Base-by-base conservation (phyloP, 2,888 invertebrate species). In the Lasioglossum marginatum region DNA sequence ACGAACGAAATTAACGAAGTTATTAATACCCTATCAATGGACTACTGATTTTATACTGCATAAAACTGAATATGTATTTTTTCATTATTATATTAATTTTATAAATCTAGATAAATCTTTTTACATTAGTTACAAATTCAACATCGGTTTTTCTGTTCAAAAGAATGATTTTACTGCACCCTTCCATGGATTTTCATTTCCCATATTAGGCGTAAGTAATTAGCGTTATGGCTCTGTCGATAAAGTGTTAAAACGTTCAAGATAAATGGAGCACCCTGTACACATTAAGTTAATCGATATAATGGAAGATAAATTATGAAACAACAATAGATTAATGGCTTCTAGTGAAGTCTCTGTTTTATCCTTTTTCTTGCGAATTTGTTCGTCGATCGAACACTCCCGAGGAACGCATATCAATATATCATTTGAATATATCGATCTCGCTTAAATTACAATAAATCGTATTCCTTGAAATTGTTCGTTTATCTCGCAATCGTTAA, bases 181-280 rank as follows among this genome's bases (percentile, higher is more conserved):
- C 5, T 63, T 31, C 16, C 31, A 31, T 63, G 2, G 8, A 63
- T 31, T 31, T 63, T 63, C 63, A 19, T 31, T 63, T 63, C 31
- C 63, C 6, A 31, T 31, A 63, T 63, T 63, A 63, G 63, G 6
- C 31, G 63, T 8, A 63, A 63, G 19, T 63, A 63, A 63, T 63
- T 31, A 63, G 63, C 16, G 19, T 63, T 63, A 63, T 19, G 63
- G 63, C 31, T 31, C 31, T 31, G 31, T 63, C 63, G 31, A 63
- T 63, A 31, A 27, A 27, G 16, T 31, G 63, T 63, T 63, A 16
- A 63, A 63, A 31, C 31, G 19, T 31, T 31, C 31, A 63, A 19
- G 63, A 31, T 63, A 63, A 63, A 63, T 63, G 31, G 31, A 63
- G 31, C 63, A 31, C 31, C 63, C 63, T 63, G 31, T 63, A 63